Conservation (phyloP, 2,888 invertebrate species). For the Pollenia labialis region DNA sequence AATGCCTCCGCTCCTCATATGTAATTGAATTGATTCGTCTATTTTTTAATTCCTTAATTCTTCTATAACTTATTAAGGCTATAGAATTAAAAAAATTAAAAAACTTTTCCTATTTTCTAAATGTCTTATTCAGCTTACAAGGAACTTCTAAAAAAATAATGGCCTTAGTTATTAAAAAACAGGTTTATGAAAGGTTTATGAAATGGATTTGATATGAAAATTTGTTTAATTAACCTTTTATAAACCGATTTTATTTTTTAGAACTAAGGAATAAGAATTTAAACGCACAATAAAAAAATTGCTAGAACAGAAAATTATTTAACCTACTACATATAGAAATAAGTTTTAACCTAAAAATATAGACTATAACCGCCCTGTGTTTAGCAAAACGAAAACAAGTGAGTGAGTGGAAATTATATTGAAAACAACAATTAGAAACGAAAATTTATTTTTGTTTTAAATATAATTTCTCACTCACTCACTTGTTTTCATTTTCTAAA, state of each 20-base stretch:
- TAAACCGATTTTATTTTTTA: no score
- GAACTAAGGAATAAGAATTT: neutral
- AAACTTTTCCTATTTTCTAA: slow-evolving; percentile 8
- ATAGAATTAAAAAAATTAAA: neutral
- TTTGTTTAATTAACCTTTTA: no score
- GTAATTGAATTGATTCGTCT: slow-evolving; percentile 72
- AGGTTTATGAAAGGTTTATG: no score
- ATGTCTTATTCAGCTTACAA: slow-evolving; percentile 37
- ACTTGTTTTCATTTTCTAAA: no score
- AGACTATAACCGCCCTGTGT: no score
- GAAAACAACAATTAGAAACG: no score
- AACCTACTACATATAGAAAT: neutral
- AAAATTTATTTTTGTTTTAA: no score
- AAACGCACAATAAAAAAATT: slow-evolving; percentile 56
- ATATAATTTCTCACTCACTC: no score
- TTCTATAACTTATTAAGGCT: neutral
- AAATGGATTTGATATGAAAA: no score
- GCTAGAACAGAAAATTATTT: neutral
- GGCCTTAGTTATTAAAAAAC: no score
- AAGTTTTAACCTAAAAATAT: neutral
- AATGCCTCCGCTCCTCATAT: slow-evolving; percentile 85
- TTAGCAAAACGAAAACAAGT: no score
- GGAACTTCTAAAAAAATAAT: slow-evolving; percentile 1
- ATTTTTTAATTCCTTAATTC: neutral
- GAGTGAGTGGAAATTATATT: no score